Conservation (phyloP, 2,113 vertebrate genomes). For the Cavia aperea region DNA sequence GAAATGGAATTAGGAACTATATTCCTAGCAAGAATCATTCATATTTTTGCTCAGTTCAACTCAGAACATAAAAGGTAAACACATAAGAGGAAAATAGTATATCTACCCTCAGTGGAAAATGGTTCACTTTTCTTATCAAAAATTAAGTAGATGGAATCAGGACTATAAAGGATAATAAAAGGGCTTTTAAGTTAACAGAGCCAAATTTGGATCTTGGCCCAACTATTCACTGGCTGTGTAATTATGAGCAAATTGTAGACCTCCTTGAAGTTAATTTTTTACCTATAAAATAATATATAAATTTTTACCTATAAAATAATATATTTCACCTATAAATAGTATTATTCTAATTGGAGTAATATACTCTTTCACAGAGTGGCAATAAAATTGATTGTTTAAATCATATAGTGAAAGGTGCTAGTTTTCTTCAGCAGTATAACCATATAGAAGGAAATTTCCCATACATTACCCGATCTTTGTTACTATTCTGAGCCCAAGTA, state of each 20-base stretch:
- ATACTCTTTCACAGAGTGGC: neutral
- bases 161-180: neutral
- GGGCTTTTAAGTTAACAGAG: neutral
- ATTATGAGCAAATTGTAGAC: neutral
- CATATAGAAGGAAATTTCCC: neutral
- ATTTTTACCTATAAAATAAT: neutral
- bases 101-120: neutral
- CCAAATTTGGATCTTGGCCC: neutral
- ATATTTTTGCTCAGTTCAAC: neutral
- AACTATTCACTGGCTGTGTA: neutral
- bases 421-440: neutral
- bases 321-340: neutral
- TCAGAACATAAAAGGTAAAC: neutral
- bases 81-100: neutral
- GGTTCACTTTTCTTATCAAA: neutral
- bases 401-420: neutral
- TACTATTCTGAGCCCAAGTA: neutral
- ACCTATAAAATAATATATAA: neutral
- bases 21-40: neutral
- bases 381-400: neutral
- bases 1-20: neutral
- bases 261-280: neutral
- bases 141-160: neutral
- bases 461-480: neutral
- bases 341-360: neutral